Percentiles rank a stretch among this genome's conserved stretches.
These are phyloP conservation scores for Hybos culiciformis DNA, from an alignment of 2,888 invertebrate genomes.

Conservation along the genomic window DNA sequence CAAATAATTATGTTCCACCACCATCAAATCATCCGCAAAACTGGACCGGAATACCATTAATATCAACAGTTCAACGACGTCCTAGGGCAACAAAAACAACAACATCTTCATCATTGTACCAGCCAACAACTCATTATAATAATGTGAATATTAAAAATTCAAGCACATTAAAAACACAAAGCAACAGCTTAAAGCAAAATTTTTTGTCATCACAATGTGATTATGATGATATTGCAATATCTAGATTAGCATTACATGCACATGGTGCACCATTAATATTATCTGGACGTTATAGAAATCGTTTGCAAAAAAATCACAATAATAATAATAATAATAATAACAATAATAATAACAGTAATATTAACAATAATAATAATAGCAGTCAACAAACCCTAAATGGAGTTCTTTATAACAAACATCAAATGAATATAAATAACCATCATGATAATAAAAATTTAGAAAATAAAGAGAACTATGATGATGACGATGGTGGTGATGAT, in stretches of 20 bases:
- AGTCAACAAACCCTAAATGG: conserved; percentile 15
- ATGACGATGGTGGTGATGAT: conserved; percentile 12
- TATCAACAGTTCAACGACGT: conserved; percentile 56
- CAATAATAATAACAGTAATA: conserved; percentile 12
- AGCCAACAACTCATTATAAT: not conserved
- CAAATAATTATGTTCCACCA: conserved; percentile 10
- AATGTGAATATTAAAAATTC: conserved; percentile 6
- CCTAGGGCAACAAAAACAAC: conserved; percentile 17
- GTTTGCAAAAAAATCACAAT: conserved; percentile 25
- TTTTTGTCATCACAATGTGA: conserved; percentile 14
- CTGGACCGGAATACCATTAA: conserved; percentile 70
- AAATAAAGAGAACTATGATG: conserved; percentile 27
- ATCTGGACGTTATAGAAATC: conserved; percentile 42
- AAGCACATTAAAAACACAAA: not conserved
- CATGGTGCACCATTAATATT: conserved; percentile 75
- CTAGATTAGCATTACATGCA: conserved; percentile 66
- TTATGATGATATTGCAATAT: conserved; percentile 35
- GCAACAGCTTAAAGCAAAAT: conserved; percentile 3
- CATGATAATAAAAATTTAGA: not conserved
- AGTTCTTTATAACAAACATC: conserved; percentile 12
- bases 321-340: conserved; percentile 17
- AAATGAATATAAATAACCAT: conserved; percentile 19
- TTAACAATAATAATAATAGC: conserved; percentile 27
- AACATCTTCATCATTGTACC: not conserved
- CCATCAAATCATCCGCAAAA: conserved; percentile 27